phyloP scores from a whole-genome alignment of 2,113 vertebrate species.

The Piaya cayana region DNA sequence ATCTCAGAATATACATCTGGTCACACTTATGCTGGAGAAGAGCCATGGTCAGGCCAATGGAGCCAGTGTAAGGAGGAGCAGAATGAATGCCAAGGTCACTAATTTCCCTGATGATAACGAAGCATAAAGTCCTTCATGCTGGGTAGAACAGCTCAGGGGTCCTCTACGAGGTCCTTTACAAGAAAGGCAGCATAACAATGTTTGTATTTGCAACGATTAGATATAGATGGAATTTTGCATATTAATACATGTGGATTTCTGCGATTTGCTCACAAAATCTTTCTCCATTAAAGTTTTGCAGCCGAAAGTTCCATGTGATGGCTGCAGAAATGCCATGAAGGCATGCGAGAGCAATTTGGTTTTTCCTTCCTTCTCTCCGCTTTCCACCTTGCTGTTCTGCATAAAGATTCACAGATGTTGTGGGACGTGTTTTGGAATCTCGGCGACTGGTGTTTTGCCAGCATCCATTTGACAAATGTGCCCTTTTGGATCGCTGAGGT shows the following conservation, averaged over 20 bases:
- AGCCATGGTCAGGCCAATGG: neutral
- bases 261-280: neutral
- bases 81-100: neutral
- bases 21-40: neutral
- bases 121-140: neutral
- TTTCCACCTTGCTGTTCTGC: neutral
- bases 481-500: slow-evolving; percentile 2
- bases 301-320: neutral
- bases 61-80: neutral
- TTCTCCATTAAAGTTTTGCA: neutral
- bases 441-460: neutral
- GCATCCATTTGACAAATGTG: neutral
- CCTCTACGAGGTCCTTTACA: neutral
- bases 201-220: neutral
- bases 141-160: neutral
- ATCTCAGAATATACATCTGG: neutral
- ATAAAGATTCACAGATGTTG: neutral
- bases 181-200: neutral
- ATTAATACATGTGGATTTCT: neutral
- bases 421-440: neutral
- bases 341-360: neutral
- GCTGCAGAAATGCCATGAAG: neutral
- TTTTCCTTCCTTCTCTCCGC: neutral
- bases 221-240: neutral
- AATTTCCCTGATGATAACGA: neutral